Evolutionary conservation across 2,888 invertebrate genomes (phyloP), one percentile per base, ranked within the genome.

Genomic region (Venusia cambrica): DNA sequence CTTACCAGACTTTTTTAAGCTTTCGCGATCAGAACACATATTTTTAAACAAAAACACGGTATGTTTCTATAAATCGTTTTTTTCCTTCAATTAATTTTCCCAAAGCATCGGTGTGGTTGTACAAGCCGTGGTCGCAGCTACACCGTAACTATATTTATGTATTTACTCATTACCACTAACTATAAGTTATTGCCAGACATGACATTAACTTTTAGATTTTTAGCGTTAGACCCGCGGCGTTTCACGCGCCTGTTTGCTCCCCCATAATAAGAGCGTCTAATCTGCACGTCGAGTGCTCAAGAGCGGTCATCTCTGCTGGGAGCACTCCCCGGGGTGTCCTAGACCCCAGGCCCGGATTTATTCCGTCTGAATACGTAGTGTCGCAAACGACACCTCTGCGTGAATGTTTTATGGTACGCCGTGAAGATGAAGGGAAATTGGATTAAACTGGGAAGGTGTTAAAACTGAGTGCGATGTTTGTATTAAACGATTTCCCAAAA

Each of bases 261-360:
- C 21, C 17, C 51, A 55, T 65, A 72, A 68, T 66, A 72, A 70
- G 73, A 73, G 71, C 61, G 67, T 69, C 69, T 78, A 75, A 77
- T 79, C 77, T 73, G 75, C 78, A 77, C 73, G 77, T 73, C 62
- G 73, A 73, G 75, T 70, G 75, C 71, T 74, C 60, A 67, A 66
- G 72, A 73, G 70, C 80, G 85, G 85, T 84, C 85, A 84, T 83
- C 84, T 78, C 81, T 60, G 69, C 65, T 63, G 68, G 67, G 72
- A 87, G 80, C 62, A 76, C 76, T 83, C 87, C 85, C 87, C 44
- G 39, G 84, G 81, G 87, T 55, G 69, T 66, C 63, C 73, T 81
- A 75, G 68, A 72, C 76, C 71, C 71, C 67, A 66, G 66, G 61
- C 66, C 69, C 66, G 78, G 81, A 83, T 83, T 85, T 83, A 85